Base-by-base conservation (phyloP, 2,888 invertebrate species). In the Papilio demoleus region DNA sequence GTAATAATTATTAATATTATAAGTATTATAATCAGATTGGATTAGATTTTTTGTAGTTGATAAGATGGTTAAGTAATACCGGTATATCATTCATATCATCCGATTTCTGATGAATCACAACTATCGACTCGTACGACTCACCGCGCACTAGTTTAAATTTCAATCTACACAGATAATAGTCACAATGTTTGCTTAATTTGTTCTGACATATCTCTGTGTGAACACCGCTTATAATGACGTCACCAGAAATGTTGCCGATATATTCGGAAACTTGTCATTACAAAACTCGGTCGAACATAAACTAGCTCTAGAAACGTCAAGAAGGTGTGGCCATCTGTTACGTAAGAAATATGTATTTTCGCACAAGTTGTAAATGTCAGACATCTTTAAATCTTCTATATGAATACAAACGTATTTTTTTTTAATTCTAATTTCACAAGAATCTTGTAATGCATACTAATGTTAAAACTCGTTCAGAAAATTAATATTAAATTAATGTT, bases 181-280 rank as follows among this genome's bases (percentile, higher is more conserved):
- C 14, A 14, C 17, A 56, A 56, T 56, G 9, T 31, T 56, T 31
- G 6, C 9, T 31, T n/a, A 56, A 31, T 31, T 9, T 31, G n/a
- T 31, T 31, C 31, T 17, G 17, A n/a, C 9, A 8, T 3, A n/a
- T 1, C 17, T 27, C 24, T 4, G 36, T 45, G n/a, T 50, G 36
- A 61, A 50, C 36, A 19, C 27, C 24, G 19, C 40, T 24, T 22
- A 45, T n/a, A 2, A 1, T 34, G 40, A 38, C 53, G n/a, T 53
- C 47, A 22, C 14, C 8, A 22, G 6, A 50, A n/a, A n/a, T 47
- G 50, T 50, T 14, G 50, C 65, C 9, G 40, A 56, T 42, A 65
- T 14, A 17, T 56, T 53, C n/a, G 19, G 65, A 40, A 56, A 27
- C 50, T 40, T 5, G 63, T 2, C 36, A 50, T 63, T 47, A 50